A percentile compares a stretch with the other conserved stretches of the same genome.
Evolutionary conservation across 2,113 vertebrate genomes (phyloP).

Genomic region (Solea senegalensis): DNA sequence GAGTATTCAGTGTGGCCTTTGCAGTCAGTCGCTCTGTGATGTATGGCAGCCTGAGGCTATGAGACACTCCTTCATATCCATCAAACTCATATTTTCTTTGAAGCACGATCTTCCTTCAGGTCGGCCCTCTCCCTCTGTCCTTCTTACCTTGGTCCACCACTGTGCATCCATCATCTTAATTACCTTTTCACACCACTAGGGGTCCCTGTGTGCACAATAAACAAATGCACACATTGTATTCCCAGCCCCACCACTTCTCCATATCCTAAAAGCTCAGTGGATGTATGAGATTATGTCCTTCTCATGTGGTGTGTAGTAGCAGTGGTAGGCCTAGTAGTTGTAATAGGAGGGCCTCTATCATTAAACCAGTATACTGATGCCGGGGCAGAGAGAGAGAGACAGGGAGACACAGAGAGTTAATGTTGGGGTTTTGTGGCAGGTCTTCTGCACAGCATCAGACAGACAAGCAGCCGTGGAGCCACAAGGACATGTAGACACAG

Average conservation of each 20-base stretch:
- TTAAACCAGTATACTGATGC: conserved; percentile 40
- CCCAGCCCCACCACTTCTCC: not conserved
- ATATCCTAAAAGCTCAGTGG: not conserved
- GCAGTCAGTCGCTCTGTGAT: conserved; percentile 33
- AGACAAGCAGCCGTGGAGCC: conserved; percentile 40
- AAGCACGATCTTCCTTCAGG: conserved; percentile 33
- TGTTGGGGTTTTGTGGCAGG: conserved; percentile 42
- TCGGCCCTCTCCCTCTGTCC: conserved; percentile 7
- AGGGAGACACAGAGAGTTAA: conserved; percentile 33
- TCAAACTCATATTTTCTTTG: conserved; percentile 56
- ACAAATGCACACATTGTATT: conserved; percentile 38
- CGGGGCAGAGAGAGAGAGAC: conserved; percentile 24
- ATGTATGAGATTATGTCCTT: conserved; percentile 21
- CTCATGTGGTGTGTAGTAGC: conserved; percentile 36
- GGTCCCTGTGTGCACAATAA: conserved; percentile 72
- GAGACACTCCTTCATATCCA: conserved; percentile 57
- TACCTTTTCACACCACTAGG: conserved; percentile 73
- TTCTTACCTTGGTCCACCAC: conserved; percentile 4
- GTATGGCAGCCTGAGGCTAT: conserved; percentile 53
- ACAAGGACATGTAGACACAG: conserved; percentile 64
- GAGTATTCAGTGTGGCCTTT: conserved; percentile 29
- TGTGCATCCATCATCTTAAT: not conserved
- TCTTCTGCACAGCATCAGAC: conserved; percentile 61
- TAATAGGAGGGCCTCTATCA: conserved; percentile 42
- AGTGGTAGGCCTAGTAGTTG: conserved; percentile 3